Evolutionary conservation across 2,113 vertebrate species (phyloP).

Genomic region (Channa maculata): DNA sequence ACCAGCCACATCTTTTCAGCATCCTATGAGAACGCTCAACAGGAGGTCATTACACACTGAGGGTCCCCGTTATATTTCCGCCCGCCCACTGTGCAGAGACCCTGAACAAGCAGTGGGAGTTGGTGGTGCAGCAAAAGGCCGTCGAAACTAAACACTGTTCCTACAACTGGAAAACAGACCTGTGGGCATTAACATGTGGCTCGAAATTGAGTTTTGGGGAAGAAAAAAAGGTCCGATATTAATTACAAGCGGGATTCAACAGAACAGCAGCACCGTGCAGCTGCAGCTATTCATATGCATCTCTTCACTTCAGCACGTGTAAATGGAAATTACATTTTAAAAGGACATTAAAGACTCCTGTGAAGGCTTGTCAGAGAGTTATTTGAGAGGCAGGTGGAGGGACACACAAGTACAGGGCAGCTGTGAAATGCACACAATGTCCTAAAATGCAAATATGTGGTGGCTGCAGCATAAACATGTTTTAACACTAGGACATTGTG

Average conservation of each 20-base stretch:
- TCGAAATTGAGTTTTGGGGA: neutral
- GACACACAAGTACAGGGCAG: constrained; percentile 9
- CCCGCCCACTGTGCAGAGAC: constrained; percentile 32
- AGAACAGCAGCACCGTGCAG: neutral
- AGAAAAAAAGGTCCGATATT: neutral
- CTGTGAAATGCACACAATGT: constrained; percentile 30
- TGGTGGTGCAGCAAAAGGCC: constrained; percentile 30
- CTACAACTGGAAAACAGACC: constrained; percentile 8
- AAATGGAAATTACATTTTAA: neutral
- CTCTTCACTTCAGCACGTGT: neutral
- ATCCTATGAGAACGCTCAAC: constrained; percentile 3
- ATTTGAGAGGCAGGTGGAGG: neutral
- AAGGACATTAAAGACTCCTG: neutral
- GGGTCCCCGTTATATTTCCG: neutral
- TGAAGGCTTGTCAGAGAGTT: neutral
- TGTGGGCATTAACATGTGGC: constrained; percentile 8
- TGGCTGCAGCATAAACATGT: constrained; percentile 1
- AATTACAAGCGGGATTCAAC: neutral
- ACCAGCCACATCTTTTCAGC: constrained; percentile 9
- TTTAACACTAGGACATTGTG: constrained; percentile 35
- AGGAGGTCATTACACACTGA: constrained; percentile 1
- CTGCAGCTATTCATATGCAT: neutral
- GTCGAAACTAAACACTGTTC: constrained; percentile 17
- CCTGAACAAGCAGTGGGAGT: constrained; percentile 20
- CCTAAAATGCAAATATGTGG: constrained; percentile 36